Conservation (phyloP, 1,140 invertebrate species). For the Zaprionus camerounensis region DNA sequence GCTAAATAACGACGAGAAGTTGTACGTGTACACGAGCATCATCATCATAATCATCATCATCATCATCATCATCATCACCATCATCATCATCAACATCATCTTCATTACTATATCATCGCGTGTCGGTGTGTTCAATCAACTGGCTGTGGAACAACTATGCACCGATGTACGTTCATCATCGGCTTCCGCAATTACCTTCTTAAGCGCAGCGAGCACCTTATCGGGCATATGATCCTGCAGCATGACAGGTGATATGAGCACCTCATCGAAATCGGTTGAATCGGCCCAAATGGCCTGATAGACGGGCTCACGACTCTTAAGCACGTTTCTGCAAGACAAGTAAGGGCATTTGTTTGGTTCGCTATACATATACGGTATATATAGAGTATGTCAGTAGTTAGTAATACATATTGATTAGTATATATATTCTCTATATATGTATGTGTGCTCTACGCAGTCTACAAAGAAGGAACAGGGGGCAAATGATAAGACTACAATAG, state of each 20-base stretch:
- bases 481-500: not conserved
- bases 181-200: constrained; percentile 89
- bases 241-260: constrained; percentile 96
- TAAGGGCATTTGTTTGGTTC: constrained; percentile 37
- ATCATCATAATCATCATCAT: constrained; percentile 31
- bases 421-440: not conserved
- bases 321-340: constrained; percentile 86
- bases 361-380: not conserved
- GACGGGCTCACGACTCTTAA: constrained; percentile 90
- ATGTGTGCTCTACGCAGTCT: not conserved
- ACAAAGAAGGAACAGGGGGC: not conserved
- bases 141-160: constrained; percentile 76
- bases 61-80: constrained; percentile 1
- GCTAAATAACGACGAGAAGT: constrained; percentile 33
- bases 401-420: not conserved
- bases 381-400: constrained; percentile 3
- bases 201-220: constrained; percentile 92
- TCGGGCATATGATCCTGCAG: constrained; percentile 97
- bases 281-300: constrained; percentile 96
- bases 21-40: constrained; percentile 24
- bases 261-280: constrained; percentile 94
- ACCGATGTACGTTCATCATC: constrained; percentile 72
- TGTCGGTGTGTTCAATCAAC: constrained; percentile 46
- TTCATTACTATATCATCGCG: constrained; percentile 27
- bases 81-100: constrained; percentile 27